These are phyloP conservation scores for Linurgus olivaceus DNA, from an alignment of 2,797 vertebrate species.

Conservation along the genomic window DNA sequence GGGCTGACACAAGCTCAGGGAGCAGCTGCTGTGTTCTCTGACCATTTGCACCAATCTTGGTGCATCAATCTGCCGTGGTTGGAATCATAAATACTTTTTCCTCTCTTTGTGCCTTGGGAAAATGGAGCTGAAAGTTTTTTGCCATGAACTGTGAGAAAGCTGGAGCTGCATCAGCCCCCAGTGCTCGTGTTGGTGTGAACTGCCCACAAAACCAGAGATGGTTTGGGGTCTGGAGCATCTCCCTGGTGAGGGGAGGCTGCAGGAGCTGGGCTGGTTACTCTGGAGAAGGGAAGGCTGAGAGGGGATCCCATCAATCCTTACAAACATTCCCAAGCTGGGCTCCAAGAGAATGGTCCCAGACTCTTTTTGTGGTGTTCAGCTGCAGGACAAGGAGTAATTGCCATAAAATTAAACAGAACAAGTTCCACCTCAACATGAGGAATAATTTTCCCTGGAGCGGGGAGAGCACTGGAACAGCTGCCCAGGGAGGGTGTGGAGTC, in stretches of 20 bases:
- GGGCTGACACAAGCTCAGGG: accelerated
- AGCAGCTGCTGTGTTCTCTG: background rate
- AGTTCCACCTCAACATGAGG: accelerated
- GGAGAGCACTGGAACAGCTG: background rate
- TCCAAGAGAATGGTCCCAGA: background rate
- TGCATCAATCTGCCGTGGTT: accelerated
- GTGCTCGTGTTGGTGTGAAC: background rate
- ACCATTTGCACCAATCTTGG: too few relatives aligned
- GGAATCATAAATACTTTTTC: background rate
- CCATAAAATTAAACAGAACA: accelerated
- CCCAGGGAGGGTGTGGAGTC: accelerated
- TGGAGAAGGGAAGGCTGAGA: background rate
- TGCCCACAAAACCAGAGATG: accelerated
- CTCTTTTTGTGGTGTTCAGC: background rate
- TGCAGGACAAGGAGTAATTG: background rate
- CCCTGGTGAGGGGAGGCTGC: background rate
- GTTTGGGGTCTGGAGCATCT: background rate
- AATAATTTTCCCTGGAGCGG: background rate
- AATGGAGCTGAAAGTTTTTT: background rate
- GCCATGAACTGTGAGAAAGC: background rate
- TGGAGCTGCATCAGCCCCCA: background rate
- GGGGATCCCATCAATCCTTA: background rate
- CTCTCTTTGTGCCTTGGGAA: background rate
- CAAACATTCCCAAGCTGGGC: background rate
- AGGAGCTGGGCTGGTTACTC: accelerated